Evolutionary conservation across 2,113 vertebrate genomes (phyloP), one percentile per base, ranked within the genome.

Genomic region (Otis tarda): DNA sequence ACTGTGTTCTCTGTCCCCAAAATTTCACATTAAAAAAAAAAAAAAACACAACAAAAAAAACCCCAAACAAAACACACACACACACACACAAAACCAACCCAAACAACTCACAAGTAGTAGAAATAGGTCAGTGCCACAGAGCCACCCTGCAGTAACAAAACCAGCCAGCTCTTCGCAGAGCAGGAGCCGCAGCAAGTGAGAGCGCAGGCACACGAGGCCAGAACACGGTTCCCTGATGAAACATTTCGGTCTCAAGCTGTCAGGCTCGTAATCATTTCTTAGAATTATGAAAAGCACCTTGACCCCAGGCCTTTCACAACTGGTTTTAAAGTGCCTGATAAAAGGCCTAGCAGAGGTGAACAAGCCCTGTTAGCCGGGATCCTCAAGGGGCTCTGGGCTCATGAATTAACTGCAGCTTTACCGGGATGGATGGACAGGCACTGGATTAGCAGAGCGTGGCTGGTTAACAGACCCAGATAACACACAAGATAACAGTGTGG

Each of bases 401-500:
- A 55, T 71, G 76, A 96, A 96, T 94, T 96, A 96, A 94, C 85
- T 71, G 85, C 80, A 96, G 74, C 67, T 96, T 96, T 93, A 89
- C 17, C n/a, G 74, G 94, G 94, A 93, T 89, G 95, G 94, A 94
- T 93, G 91, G 85, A 49, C 67, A 82, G 37, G 83, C 93, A 93
- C 8, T 45, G 87, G 94, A 94, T 94, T 93, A 96, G 77, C 75
- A 74, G n/a, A 96, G 82, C 18, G 3, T 89, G 69, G 92, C 87
- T 96, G 80, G 80, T 95, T 95, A 95, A 90, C 94, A 90, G 92
- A 89, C 73, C 59, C 70, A 90, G 79, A 85, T 87, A 96, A 92
- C 53, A 91, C 45, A 89, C 27, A 90, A 83, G 92, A 67, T 91
- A 96, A 95, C 45, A 78, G 55, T 55, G 65, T 87, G 63, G 74